These are phyloP conservation scores for Perdita meconis DNA, from an alignment of 2,888 invertebrate species.

Conservation along the genomic window DNA sequence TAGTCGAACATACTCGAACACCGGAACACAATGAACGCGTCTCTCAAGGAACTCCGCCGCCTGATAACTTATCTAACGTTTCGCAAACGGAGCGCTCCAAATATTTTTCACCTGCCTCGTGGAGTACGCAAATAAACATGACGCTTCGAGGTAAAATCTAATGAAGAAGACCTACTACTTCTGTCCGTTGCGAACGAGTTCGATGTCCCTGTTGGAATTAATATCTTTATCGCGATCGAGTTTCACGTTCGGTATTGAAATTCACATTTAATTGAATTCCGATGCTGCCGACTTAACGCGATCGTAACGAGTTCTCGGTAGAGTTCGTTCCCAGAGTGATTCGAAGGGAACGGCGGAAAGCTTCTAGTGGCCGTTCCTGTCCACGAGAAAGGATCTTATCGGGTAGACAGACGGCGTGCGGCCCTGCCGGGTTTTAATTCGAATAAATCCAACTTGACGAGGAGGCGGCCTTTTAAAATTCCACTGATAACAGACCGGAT, in stretches of 20 bases:
- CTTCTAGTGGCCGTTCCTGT: slow-evolving; percentile 35
- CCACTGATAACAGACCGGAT: slow-evolving; percentile 79
- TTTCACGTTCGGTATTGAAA: background rate
- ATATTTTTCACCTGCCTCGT: background rate
- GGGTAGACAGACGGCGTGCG: slow-evolving; percentile 63
- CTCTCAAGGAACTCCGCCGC: slow-evolving; percentile 17
- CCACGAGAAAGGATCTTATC: slow-evolving; percentile 41
- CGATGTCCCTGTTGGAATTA: no score
- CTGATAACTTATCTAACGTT: slow-evolving; percentile 45
- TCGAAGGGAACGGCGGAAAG: background rate
- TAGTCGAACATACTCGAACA: slow-evolving; percentile 48
- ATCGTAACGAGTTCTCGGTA: background rate
- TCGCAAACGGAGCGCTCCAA: slow-evolving; percentile 18
- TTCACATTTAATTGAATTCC: background rate
- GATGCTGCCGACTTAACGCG: background rate
- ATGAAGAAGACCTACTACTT: no score
- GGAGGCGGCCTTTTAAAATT: slow-evolving; percentile 84
- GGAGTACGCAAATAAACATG: no score
- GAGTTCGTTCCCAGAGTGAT: background rate
- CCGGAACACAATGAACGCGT: slow-evolving; percentile 22
- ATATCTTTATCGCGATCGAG: background rate
- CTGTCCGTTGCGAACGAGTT: no score
- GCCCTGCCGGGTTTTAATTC: slow-evolving; percentile 81
- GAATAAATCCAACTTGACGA: slow-evolving; percentile 83
- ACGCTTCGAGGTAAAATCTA: no score